These are phyloP conservation scores for Ailuropoda melanoleuca DNA, from an alignment of 2,113 vertebrate genomes.

Conservation along the genomic window DNA sequence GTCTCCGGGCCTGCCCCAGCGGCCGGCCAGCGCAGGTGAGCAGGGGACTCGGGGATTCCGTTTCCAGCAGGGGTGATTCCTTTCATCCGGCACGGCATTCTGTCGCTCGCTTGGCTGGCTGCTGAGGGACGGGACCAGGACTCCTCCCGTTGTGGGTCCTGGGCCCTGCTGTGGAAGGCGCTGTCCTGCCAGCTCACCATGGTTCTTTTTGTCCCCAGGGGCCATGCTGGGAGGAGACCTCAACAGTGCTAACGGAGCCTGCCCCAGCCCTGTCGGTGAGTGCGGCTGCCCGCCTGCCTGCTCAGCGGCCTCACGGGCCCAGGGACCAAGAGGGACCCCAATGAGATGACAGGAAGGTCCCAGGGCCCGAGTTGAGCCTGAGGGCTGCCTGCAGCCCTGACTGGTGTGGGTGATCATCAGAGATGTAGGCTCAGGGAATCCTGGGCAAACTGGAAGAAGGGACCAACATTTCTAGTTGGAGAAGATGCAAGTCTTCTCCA, in stretches of 20 bases:
- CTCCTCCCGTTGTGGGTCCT: too few species aligned
- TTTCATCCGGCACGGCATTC: background rate
- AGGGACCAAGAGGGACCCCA: background rate
- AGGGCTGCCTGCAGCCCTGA: background rate
- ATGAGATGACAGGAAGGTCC: background rate
- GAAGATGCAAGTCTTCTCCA: background rate
- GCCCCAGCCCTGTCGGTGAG: conserved; percentile 97
- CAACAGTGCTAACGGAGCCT: conserved; percentile 94
- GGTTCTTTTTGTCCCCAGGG: conserved; percentile 82
- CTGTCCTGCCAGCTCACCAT: background rate
- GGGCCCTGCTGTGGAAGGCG: background rate
- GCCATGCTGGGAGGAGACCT: conserved; percentile 95
- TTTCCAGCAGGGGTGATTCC: too few species aligned
- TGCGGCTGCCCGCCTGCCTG: background rate
- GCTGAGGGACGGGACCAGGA: background rate
- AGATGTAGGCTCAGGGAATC: background rate
- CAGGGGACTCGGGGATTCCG: background rate
- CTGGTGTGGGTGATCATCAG: background rate
- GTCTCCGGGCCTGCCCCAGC: conserved; percentile 94
- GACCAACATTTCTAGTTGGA: background rate
- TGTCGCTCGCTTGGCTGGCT: background rate
- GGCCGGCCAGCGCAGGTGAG: conserved; percentile 96
- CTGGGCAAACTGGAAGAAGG: background rate
- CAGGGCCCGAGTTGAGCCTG: background rate
- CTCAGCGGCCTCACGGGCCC: accelerated